Evolutionary conservation across 2,113 vertebrate genomes (phyloP), one percentile per base, ranked within the genome.

Genomic region (Panthera leo): DNA sequence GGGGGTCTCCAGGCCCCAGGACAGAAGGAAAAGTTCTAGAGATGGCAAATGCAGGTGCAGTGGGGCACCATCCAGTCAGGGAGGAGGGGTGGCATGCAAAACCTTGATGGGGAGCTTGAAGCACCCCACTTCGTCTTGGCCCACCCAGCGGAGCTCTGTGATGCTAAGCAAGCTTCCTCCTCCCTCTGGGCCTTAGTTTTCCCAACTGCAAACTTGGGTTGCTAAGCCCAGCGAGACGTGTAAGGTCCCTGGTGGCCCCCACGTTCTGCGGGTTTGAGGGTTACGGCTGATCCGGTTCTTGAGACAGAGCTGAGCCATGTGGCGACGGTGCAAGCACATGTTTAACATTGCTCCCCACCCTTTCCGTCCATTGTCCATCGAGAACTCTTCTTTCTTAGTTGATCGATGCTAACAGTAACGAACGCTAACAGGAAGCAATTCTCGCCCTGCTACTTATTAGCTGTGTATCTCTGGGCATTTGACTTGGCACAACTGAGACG

Each of bases 51-150:
- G 39, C 31, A 13, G 61, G 48, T 0, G 2, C 19, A 7, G 10
- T 1, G 7, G 48, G 70, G 63, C 23, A 31, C 45, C 19, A 25
- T 23, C 31, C 53, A 39, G 48, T 0, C 0, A 6, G 68, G 34
- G 23, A 12, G 0, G 29, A 61, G 55, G 6, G 11, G 14, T 1
- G 5, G 13, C 48, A 14, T 6, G 4, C 18, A 29, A 36, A 39
- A 7, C 0, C 21, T 19, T 3, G 23, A 18, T 0, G 0, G 12
- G 23, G 5, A 10, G 6, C 3, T 0, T 10, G 27, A 19, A 6
- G 53, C 2, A 5, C 11, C 12, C 5, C 1, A 0, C 31, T 55
- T 61, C 34, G 31, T 53, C 71, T 39, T 34, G 21, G 88, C 16
- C 83, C 3, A 3, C 2, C 14, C 13, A 18, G 13, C 3, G 36